Percentiles rank a stretch among this genome's conserved stretches.
These are phyloP conservation scores for Diadumene lineata DNA, from an alignment of 92 coral and sea anemone species.

Conservation along the genomic window DNA sequence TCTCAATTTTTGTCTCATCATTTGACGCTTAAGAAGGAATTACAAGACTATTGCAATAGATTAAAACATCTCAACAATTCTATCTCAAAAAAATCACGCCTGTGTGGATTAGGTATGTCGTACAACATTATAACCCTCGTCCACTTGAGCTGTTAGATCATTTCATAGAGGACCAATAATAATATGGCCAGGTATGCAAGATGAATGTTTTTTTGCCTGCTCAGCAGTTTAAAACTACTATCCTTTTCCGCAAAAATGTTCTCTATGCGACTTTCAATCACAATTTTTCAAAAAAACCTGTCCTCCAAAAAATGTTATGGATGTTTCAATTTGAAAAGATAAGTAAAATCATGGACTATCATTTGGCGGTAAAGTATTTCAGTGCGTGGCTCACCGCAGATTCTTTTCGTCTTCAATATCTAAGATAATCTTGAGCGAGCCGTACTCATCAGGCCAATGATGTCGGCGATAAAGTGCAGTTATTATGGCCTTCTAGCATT, in stretches of 20 bases:
- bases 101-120: background rate
- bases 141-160: too few relatives aligned
- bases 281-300: too few relatives aligned
- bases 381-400: too few relatives aligned
- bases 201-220: background rate
- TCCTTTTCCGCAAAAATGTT: too few relatives aligned
- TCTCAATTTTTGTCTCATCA: conserved; percentile 28
- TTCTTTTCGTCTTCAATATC: background rate
- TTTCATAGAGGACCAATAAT: too few relatives aligned
- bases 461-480: background rate
- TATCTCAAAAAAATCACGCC: background rate
- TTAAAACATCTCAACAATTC: background rate
- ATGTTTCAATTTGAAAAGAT: too few relatives aligned
- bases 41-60: conserved; percentile 19
- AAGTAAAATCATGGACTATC: background rate
- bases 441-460: background rate
- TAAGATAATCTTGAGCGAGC: background rate
- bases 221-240: background rate
- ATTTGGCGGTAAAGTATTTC: background rate
- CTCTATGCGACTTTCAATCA: too few relatives aligned
- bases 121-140: too few relatives aligned
- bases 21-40: conserved; percentile 40
- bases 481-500: background rate
- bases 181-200: too few relatives aligned
- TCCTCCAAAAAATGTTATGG: too few relatives aligned